These are phyloP conservation scores for Prorops nasuta DNA, from an alignment of 1,140 invertebrate species.

Conservation along the genomic window DNA sequence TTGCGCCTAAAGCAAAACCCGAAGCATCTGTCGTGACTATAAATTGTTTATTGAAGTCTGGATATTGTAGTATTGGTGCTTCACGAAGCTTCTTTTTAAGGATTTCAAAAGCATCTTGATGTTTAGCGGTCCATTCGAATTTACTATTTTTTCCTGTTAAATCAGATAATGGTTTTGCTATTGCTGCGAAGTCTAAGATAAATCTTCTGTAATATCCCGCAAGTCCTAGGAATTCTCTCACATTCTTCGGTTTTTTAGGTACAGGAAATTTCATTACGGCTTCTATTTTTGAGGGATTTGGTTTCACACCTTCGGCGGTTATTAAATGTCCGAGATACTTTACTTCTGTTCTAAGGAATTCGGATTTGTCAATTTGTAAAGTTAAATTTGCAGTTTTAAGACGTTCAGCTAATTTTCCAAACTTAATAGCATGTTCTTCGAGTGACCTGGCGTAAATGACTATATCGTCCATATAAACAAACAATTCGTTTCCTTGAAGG, in stretches of 20 bases:
- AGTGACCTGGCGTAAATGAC: no score
- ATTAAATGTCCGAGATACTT: no score
- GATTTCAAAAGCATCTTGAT: neutral
- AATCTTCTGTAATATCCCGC: no score
- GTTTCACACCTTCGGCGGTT: neutral
- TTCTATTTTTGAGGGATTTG: neutral
- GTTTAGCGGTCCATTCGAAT: neutral
- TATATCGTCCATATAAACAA: no score
- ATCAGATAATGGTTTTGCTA: neutral
- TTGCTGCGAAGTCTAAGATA: neutral
- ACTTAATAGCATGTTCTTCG: neutral
- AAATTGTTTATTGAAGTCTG: neutral
- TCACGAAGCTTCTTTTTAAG: neutral
- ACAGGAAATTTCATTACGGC: neutral
- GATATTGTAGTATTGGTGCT: no score
- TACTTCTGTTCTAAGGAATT: neutral
- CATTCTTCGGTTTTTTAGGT: neutral
- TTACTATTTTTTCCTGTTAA: neutral
- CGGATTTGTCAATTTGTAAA: neutral
- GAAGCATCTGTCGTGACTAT: neutral
- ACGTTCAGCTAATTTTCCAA: neutral
- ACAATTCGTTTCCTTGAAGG: no score
- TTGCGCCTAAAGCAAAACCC: neutral
- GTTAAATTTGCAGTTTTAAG: neutral
- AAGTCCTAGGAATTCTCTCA: neutral